Base-by-base conservation (phyloP, 2,888 invertebrate species). In the Stictocephala bisonia region DNA sequence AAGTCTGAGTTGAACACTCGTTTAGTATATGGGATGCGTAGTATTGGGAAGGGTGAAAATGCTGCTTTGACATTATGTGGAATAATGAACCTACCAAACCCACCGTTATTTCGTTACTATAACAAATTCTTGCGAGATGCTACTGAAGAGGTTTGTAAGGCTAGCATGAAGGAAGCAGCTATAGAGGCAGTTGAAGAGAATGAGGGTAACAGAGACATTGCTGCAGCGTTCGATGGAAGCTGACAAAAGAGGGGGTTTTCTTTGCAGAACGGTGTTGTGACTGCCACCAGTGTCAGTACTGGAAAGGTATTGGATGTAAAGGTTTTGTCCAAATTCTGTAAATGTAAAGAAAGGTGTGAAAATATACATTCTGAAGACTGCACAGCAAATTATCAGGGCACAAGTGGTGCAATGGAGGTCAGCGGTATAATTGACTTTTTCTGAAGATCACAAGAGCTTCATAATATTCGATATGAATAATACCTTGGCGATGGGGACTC, bases 401-500 rank as follows among this genome's bases (percentile, higher is more conserved):
- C 50, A 6, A 77, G 77, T 72, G 75, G 75, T 7, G 74, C 72
- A n/a, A 77, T 78, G 74, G 78, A 78, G 69, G 74, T 76, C 4
- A 69, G 64, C 26, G 77, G 77, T 31, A 72, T 72, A 27, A 11
- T 41, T 18, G 29, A 74, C 48, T 74, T 74, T 9, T 76, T 73
- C 53, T 18, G 56, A 13, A 50, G 72, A 41, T 77, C 78, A 18
- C 40, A 58, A 29, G 27, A 35, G 15, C 20, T 11, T 31, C 67
- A 75, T 69, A 58, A 50, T 35, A 69, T 74, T 6, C 29, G 71
- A 24, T 73, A 68, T 24, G 26, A 41, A 29, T 41, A 73, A 44
- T 24, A 56, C 68, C 29, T 73, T 13, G 73, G 73, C 53, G 73
- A 73, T 56, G 72, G 72, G 2, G 72, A 72, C n/a, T 41, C 44